Evolutionary conservation across 2,888 invertebrate species (phyloP).

Genomic region (Drosophila suboccidentalis): DNA sequence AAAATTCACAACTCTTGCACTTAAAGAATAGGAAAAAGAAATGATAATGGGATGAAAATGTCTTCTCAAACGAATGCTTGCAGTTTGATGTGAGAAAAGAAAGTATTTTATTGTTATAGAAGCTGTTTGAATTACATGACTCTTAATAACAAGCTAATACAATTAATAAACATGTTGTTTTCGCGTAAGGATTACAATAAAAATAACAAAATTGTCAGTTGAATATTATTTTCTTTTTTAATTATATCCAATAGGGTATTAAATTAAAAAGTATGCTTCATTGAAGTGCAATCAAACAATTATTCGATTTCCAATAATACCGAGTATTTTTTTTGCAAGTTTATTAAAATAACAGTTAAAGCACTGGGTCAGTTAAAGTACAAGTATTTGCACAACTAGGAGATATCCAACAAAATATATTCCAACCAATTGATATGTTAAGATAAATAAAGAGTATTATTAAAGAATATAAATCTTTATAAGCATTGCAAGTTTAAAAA

Average conservation of each 20-base stretch:
- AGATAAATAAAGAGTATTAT: background rate
- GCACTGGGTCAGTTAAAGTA: background rate
- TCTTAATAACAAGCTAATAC: background rate
- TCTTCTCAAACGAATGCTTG: background rate
- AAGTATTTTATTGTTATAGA: background rate
- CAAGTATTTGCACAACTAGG: background rate
- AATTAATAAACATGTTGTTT: background rate
- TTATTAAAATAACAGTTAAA: background rate
- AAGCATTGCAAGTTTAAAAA: background rate
- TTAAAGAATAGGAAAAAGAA: too few species aligned
- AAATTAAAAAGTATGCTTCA: background rate
- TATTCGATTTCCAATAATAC: background rate
- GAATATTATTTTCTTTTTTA: background rate
- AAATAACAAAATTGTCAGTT: background rate
- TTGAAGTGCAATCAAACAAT: conserved; percentile 9
- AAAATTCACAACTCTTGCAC: too few species aligned
- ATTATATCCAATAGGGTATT: background rate
- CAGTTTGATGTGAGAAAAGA: background rate
- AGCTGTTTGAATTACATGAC: background rate
- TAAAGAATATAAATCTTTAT: background rate
- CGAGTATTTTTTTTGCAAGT: background rate
- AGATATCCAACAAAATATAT: background rate
- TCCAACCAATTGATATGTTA: too few species aligned
- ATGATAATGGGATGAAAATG: background rate
- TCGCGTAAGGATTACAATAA: background rate